Conservation (phyloP, 2,797 vertebrate genomes). For the Helicolenus hilgendorfi region DNA sequence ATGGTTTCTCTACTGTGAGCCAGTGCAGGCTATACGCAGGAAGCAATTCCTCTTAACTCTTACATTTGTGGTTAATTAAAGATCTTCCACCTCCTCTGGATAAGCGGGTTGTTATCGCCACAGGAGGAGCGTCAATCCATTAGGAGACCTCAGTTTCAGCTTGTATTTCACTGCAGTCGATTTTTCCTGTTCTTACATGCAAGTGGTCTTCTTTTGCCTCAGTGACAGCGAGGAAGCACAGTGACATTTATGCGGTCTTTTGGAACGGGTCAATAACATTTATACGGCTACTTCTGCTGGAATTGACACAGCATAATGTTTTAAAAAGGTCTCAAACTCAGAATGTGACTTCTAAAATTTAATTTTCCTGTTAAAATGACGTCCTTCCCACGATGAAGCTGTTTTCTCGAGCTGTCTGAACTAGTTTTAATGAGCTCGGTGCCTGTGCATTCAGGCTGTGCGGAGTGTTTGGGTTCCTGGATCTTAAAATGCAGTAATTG, state of each 20-base stretch:
- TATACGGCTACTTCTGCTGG: neutral
- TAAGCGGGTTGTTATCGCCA: constrained; percentile 41
- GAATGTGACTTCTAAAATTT: constrained; percentile 38
- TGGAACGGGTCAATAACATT: constrained; percentile 23
- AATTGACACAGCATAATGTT: constrained; percentile 8
- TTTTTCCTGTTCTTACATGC: neutral
- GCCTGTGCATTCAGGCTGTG: constrained; percentile 29
- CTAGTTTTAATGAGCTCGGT: constrained; percentile 71
- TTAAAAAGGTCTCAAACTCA: constrained; percentile 16
- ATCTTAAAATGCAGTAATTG: constrained; percentile 60
- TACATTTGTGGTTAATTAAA: constrained; percentile 69
- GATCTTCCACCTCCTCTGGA: constrained; percentile 35
- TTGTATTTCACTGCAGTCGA: constrained; percentile 25
- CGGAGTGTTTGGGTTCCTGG: constrained; percentile 41
- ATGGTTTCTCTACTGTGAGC: neutral
- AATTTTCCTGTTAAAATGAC: constrained; percentile 12
- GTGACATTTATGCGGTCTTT: constrained; percentile 1
- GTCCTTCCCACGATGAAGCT: neutral
- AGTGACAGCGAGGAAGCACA: neutral
- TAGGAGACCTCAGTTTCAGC: constrained; percentile 15
- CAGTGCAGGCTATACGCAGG: constrained; percentile 12
- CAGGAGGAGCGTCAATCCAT: constrained; percentile 30
- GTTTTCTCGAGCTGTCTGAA: constrained; percentile 25
- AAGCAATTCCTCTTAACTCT: constrained; percentile 51
- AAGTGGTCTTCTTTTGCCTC: constrained; percentile 3